Evolutionary conservation across 2,888 invertebrate species (phyloP).

Genomic region (Sepiola atlantica): DNA sequence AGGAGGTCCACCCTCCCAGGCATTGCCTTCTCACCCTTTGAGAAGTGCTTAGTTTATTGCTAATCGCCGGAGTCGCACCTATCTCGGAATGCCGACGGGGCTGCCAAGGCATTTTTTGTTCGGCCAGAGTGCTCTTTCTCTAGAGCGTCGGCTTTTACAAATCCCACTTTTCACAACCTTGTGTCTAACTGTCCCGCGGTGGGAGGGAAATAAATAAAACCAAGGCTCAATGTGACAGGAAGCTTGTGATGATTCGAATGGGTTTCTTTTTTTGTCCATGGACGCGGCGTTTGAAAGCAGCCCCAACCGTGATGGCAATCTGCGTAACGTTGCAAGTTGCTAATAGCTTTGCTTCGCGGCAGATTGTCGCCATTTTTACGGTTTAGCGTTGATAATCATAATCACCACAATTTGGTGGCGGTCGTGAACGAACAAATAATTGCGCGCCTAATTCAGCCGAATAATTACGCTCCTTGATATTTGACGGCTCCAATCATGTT

Average conservation of each 20-base stretch:
- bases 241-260: background rate
- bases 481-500: background rate
- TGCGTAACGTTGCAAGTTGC: background rate
- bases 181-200: too few relatives aligned
- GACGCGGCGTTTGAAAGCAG: background rate
- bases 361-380: background rate
- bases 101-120: too few relatives aligned
- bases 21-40: too few relatives aligned
- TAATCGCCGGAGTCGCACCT: too few relatives aligned
- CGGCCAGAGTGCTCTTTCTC: too few relatives aligned
- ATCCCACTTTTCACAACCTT: too few relatives aligned
- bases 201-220: too few relatives aligned
- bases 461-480: background rate
- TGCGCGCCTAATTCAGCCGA: background rate
- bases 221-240: background rate
- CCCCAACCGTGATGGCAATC: background rate
- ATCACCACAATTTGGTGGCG: background rate
- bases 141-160: too few relatives aligned
- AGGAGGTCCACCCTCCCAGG: too few relatives aligned
- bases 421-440: background rate
- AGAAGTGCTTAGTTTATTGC: too few relatives aligned
- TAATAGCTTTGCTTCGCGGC: background rate
- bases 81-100: too few relatives aligned
- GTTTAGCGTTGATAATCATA: background rate
- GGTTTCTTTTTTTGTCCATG: background rate